A percentile compares a stretch with the other conserved stretches of the same genome.
Conservation (phyloP, 2,797 vertebrate genomes). For the Darevskia nairensis region DNA sequence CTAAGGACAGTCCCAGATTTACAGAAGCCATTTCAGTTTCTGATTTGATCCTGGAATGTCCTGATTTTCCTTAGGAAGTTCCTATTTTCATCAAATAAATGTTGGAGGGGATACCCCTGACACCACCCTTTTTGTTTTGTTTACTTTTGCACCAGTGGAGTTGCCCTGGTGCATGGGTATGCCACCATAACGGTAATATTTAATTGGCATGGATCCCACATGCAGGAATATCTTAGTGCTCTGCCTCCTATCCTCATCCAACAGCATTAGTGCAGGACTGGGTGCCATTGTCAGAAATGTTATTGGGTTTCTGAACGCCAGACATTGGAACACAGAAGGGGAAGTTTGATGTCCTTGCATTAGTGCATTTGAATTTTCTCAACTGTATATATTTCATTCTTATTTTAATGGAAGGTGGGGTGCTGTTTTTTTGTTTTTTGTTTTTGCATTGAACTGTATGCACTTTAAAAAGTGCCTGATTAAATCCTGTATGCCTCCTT, state of each 20-base stretch:
- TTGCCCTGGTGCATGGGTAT: not conserved
- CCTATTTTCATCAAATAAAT: no score
- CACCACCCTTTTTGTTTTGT: no score
- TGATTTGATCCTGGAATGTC: no score
- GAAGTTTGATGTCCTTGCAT: not conserved
- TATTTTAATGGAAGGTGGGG: not conserved
- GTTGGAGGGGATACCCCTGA: no score
- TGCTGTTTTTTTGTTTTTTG: no score
- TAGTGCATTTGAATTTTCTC: not conserved
- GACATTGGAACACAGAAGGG: not conserved
- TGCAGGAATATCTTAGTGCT: not conserved
- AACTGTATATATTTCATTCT: not conserved
- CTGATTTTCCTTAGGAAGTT: no score
- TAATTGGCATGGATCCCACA: not conserved
- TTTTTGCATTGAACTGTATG: not conserved
- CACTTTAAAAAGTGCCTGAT: not conserved
- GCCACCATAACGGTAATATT: not conserved
- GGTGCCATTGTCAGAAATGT: not conserved
- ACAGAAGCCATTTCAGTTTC: no score
- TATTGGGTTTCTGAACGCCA: not conserved
- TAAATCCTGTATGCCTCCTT: not conserved
- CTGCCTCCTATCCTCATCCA: not conserved
- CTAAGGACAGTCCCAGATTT: no score
- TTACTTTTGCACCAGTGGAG: not conserved
- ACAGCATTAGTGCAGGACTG: not conserved